Percentiles rank a stretch among this genome's conserved stretches.
These are phyloP conservation scores for Ooceraea biroi DNA, from an alignment of 1,140 invertebrate genomes.

Conservation along the genomic window DNA sequence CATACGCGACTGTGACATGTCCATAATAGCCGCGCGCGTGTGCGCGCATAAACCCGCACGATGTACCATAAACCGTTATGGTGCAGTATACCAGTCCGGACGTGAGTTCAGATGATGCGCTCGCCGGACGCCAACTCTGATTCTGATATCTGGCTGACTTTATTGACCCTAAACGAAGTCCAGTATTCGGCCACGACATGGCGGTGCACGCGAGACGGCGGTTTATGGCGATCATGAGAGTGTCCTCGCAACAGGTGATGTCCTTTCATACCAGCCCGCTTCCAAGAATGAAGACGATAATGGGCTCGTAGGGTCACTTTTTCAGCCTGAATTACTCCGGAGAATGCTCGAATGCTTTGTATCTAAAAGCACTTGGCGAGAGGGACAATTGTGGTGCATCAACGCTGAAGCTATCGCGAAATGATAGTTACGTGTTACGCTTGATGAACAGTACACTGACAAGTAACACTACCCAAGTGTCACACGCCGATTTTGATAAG, in stretches of 20 bases:
- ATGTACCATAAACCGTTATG: constrained; percentile 74
- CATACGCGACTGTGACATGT: constrained; percentile 71
- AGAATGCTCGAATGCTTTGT: background rate
- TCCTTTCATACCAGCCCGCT: background rate
- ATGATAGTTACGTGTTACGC: background rate
- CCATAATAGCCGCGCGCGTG: constrained; percentile 66
- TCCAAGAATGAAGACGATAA: background rate
- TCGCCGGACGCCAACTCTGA: constrained; percentile 60
- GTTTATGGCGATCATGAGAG: background rate
- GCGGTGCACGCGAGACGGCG: background rate
- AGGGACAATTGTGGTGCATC: too few relatives aligned
- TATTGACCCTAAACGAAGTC: constrained; percentile 69
- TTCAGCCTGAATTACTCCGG: background rate
- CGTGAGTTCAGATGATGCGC: constrained; percentile 56
- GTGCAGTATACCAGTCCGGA: constrained; percentile 54
- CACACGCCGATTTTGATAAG: too few relatives aligned
- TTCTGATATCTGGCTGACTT: constrained; percentile 65
- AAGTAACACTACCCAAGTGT: too few relatives aligned
- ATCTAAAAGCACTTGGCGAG: background rate
- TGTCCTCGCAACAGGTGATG: constrained; percentile 46
- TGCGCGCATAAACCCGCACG: constrained; percentile 51
- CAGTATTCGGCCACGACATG: constrained; percentile 9
- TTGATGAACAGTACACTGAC: too few relatives aligned
- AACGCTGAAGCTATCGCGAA: too few relatives aligned
- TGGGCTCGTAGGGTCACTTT: background rate